Conservation (phyloP, 2,797 vertebrate genomes). For the Danio aesculapii region DNA sequence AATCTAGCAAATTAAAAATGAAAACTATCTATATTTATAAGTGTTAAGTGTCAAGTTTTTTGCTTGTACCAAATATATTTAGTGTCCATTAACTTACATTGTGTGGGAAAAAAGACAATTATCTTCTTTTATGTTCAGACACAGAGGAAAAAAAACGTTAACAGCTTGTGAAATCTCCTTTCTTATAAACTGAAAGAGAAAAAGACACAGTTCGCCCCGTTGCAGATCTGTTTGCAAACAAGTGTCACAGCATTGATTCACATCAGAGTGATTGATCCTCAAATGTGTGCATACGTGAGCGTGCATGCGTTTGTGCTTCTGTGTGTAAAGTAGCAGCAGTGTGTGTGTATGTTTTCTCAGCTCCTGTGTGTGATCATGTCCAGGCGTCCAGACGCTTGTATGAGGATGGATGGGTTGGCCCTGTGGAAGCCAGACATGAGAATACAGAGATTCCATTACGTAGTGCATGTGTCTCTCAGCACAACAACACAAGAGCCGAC, state of each 20-base stretch:
- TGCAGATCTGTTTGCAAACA: slow-evolving; percentile 63
- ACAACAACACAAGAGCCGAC: slow-evolving; percentile 68
- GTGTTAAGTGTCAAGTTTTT: no score
- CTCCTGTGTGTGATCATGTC: slow-evolving; percentile 57
- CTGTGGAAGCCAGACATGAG: slow-evolving; percentile 77
- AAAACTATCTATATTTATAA: no score
- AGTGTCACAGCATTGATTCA: not conserved
- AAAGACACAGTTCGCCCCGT: not conserved
- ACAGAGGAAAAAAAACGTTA: not conserved
- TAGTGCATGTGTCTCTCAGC: slow-evolving; percentile 69
- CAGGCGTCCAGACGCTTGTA: slow-evolving; percentile 63
- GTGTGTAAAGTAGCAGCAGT: slow-evolving; percentile 29
- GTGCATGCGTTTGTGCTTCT: slow-evolving; percentile 12
- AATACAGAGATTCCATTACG: slow-evolving; percentile 84
- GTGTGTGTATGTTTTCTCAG: not conserved
- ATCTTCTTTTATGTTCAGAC: not conserved
- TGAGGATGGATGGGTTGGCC: slow-evolving; percentile 75
- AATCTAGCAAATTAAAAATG: no score
- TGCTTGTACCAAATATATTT: no score
- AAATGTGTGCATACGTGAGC: not conserved
- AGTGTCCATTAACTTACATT: no score
- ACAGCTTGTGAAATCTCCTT: not conserved
- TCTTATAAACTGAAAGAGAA: slow-evolving; percentile 18
- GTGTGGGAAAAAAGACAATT: no score
- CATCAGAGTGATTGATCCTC: slow-evolving; percentile 52